Conservation (phyloP, 1,140 invertebrate species). For the Drosophila saltans region DNA sequence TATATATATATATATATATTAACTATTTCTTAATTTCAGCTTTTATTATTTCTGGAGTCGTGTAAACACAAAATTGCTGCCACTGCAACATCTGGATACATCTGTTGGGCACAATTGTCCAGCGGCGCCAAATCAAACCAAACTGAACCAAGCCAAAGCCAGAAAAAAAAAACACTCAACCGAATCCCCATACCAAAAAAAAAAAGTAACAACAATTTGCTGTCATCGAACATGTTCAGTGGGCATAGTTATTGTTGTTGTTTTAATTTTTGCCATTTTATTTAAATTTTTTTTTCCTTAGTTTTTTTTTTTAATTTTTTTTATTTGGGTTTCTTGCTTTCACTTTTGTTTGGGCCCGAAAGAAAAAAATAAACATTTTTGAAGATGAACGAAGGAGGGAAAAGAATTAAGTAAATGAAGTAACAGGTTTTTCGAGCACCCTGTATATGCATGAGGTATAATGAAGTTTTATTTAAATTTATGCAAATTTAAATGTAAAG, state of each 20-base stretch:
- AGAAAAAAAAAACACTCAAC: slow-evolving; percentile 7
- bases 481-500: no score
- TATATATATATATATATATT: slow-evolving; percentile 21
- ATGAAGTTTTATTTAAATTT: no score
- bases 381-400: neutral
- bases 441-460: neutral
- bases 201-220: slow-evolving; percentile 20
- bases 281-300: slow-evolving; percentile 15
- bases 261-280: slow-evolving; percentile 16
- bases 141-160: neutral
- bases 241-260: slow-evolving; percentile 2
- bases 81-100: slow-evolving; percentile 32
- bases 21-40: slow-evolving; percentile 55
- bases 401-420: slow-evolving; percentile 1
- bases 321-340: slow-evolving; percentile 16
- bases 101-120: slow-evolving; percentile 38
- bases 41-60: slow-evolving; percentile 34
- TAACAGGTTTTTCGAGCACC: neutral
- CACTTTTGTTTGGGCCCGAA: slow-evolving; percentile 7
- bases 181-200: slow-evolving; percentile 8
- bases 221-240: slow-evolving; percentile 20
- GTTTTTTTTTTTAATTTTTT: neutral
- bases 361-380: neutral
- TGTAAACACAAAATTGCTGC: slow-evolving; percentile 57
- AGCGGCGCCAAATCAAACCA: slow-evolving; percentile 24